Conservation (phyloP, 92 coral and sea anemone genomes). For the Diadumene lineata region DNA sequence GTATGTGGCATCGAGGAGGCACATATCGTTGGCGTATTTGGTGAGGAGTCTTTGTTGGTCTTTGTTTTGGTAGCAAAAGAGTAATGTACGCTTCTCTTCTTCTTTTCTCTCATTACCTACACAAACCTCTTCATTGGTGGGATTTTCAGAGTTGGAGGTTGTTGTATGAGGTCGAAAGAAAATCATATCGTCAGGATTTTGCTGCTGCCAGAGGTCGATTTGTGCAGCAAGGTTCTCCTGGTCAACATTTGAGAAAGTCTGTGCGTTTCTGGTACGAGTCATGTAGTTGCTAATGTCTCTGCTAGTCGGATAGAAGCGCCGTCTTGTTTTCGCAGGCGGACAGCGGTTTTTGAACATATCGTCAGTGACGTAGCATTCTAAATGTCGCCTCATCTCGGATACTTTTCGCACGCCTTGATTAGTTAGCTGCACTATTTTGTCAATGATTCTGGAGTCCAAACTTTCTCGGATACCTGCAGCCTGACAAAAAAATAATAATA, state of each 20-base stretch:
- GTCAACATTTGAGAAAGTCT: conserved; percentile 36
- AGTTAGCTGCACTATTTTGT: conserved; percentile 12
- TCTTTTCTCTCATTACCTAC: no score
- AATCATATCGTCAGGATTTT: no score
- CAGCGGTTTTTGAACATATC: background rate
- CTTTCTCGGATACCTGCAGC: conserved; percentile 33
- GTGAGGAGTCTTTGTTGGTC: conserved; percentile 5
- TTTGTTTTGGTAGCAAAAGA: conserved; percentile 18
- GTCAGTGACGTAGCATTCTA: conserved; percentile 1
- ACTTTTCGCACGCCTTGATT: conserved; percentile 35
- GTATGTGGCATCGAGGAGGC: conserved; percentile 37
- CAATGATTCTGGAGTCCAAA: background rate
- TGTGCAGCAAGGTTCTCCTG: no score
- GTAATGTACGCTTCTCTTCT: background rate
- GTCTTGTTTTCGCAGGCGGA: conserved; percentile 18
- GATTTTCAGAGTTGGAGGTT: no score
- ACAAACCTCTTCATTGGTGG: no score
- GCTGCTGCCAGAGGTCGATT: no score
- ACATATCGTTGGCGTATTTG: conserved; percentile 30
- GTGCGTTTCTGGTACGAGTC: conserved; percentile 2
- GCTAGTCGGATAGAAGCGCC: conserved; percentile 36
- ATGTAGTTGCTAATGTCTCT: conserved; percentile 33
- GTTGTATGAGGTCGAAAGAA: no score
- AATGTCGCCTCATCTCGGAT: conserved; percentile 20
- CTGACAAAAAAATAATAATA: background rate